These are phyloP conservation scores for Parelbella ahira DNA, from an alignment of 2,888 invertebrate genomes.

Conservation along the genomic window DNA sequence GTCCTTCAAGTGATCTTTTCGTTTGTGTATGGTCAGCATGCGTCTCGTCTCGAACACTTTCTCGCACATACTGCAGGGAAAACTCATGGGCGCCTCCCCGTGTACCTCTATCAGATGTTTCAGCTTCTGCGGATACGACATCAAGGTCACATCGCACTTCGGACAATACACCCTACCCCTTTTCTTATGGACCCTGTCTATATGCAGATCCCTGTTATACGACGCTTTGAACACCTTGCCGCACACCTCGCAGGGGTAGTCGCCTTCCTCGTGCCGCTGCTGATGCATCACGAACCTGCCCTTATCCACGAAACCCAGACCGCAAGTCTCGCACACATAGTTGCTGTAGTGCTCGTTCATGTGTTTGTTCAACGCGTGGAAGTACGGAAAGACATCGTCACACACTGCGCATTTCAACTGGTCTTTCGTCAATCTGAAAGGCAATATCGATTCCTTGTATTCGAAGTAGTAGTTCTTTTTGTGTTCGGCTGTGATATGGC, in stretches of 20 bases:
- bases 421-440: constrained; percentile 33
- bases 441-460: constrained; percentile 43
- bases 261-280: constrained; percentile 56
- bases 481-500: constrained; percentile 49
- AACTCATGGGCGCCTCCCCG: constrained; percentile 57
- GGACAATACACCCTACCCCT: constrained; percentile 61
- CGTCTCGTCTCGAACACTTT: constrained; percentile 57
- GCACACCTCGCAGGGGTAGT: constrained; percentile 61
- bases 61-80: constrained; percentile 59
- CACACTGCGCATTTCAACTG: constrained; percentile 59
- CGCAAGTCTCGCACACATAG: constrained; percentile 67
- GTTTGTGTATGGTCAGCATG: constrained; percentile 57
- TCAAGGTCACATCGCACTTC: constrained; percentile 62
- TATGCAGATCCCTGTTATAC: constrained; percentile 51
- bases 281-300: constrained; percentile 65
- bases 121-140: constrained; percentile 67
- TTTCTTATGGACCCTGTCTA: constrained; percentile 59
- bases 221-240: constrained; percentile 62
- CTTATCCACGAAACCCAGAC: constrained; percentile 53
- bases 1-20: constrained; percentile 67
- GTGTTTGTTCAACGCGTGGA: constrained; percentile 67
- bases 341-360: constrained; percentile 71
- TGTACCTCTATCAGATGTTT: constrained; percentile 68
- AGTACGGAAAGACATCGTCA: constrained; percentile 51
- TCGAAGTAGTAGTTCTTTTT: constrained; percentile 59